phyloP scores from a whole-genome alignment of 2,113 vertebrate species.

The Natator depressus region DNA sequence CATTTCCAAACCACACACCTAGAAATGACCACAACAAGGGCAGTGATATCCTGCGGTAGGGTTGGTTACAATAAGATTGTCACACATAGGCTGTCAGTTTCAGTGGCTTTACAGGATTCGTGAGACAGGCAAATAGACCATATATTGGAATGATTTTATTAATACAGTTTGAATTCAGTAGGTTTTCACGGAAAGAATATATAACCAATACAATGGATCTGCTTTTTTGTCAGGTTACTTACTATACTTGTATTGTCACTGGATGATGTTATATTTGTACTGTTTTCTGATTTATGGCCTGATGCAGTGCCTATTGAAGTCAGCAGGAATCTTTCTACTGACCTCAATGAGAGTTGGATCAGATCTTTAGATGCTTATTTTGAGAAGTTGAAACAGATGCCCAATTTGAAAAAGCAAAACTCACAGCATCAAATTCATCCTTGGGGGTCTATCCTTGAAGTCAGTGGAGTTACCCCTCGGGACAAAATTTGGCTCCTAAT shows the following conservation, averaged over 20 bases:
- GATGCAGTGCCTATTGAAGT: background rate
- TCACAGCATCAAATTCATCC: background rate
- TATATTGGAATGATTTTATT: background rate
- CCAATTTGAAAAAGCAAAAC: background rate
- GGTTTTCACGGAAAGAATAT: background rate
- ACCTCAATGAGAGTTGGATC: background rate
- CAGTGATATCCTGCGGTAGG: too few relatives aligned
- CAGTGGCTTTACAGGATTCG: background rate
- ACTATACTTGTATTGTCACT: background rate
- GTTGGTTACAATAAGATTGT: background rate
- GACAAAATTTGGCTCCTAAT: background rate
- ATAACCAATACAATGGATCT: background rate
- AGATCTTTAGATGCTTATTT: background rate
- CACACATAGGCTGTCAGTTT: background rate
- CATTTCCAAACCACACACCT: background rate
- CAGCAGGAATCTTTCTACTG: background rate
- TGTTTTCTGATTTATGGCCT: background rate
- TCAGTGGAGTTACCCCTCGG: background rate
- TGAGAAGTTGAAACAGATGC: background rate
- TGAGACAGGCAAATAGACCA: background rate
- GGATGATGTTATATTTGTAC: background rate
- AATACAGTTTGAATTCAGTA: background rate
- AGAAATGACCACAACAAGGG: background rate
- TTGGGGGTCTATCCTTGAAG: background rate
- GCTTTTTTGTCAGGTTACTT: too few relatives aligned